phyloP scores from a whole-genome alignment of 2,797 vertebrate species.

The Eulemur coronatus region DNA sequence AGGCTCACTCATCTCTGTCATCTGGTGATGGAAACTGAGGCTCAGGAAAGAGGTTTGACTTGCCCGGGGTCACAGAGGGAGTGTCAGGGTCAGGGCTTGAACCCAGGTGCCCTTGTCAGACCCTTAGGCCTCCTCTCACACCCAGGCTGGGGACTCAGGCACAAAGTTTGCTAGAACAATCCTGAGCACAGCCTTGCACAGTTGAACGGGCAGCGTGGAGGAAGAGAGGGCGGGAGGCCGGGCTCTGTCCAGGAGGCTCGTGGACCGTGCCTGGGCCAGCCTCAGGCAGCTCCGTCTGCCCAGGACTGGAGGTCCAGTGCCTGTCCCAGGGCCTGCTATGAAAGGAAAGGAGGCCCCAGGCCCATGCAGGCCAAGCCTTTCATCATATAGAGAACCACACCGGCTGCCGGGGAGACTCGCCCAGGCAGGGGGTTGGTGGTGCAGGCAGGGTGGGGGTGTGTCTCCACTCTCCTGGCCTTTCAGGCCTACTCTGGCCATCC shows the following conservation, averaged over 20 bases:
- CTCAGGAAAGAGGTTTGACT: not conserved
- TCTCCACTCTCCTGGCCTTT: not conserved
- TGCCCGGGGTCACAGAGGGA: not conserved
- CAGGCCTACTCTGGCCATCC: not conserved
- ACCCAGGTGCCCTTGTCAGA: not conserved
- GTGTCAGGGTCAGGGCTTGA: not conserved
- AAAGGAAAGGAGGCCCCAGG: accelerated
- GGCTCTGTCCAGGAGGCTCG: too few species aligned
- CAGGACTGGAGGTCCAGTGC: not conserved
- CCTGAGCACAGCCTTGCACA: not conserved
- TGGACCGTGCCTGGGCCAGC: not conserved
- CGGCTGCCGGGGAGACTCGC: not conserved
- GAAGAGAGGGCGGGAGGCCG: accelerated
- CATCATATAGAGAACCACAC: not conserved
- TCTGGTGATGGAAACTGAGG: not conserved
- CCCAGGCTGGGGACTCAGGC: not conserved
- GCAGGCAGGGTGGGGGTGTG: not conserved
- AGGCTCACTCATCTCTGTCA: too few species aligned
- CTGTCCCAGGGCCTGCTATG: accelerated
- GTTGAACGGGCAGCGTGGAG: not conserved
- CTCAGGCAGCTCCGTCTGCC: not conserved
- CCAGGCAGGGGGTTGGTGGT: too few species aligned
- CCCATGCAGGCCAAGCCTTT: not conserved
- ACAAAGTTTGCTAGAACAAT: not conserved
- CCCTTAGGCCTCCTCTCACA: not conserved